Percentiles rank a stretch among this genome's conserved stretches.
Evolutionary conservation across 1,140 invertebrate genomes (phyloP).

Genomic region (Diachasmimorpha longicaudata): DNA sequence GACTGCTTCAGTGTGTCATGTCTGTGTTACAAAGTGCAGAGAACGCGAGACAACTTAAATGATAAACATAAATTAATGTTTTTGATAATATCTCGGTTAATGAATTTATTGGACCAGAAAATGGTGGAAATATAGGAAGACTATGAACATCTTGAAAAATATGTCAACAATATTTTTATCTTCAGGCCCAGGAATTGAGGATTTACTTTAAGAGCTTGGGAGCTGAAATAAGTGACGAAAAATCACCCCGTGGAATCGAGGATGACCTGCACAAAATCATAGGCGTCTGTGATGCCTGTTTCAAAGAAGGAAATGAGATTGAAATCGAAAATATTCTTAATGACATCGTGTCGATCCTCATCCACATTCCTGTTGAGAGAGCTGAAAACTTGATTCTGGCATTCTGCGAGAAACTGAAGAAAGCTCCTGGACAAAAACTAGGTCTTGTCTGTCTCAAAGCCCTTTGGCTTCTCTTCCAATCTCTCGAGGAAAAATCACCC

Average conservation of each 20-base stretch:
- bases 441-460: conserved; percentile 84
- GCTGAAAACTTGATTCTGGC: conserved; percentile 89
- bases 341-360: conserved; percentile 92
- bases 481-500: conserved; percentile 81
- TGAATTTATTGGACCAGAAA: no score
- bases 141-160: background rate
- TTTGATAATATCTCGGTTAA: no score
- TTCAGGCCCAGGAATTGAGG: conserved; percentile 85
- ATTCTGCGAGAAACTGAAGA: conserved; percentile 93
- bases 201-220: conserved; percentile 89
- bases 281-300: conserved; percentile 90
- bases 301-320: conserved; percentile 81
- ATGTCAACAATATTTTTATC: background rate
- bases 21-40: no score
- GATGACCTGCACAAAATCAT: conserved; percentile 95
- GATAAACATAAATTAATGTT: no score
- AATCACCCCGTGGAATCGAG: conserved; percentile 86
- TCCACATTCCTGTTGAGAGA: conserved; percentile 83
- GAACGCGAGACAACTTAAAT: no score
- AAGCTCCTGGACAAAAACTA: conserved; percentile 84
- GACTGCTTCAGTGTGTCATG: background rate
- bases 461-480: conserved; percentile 90
- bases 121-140: no score
- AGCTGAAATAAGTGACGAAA: conserved; percentile 90
- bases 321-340: conserved; percentile 85